Percentiles rank a stretch among this genome's conserved stretches.
phyloP scores from a whole-genome alignment of 1,140 invertebrate species.

The Steinernema khuongi region DNA sequence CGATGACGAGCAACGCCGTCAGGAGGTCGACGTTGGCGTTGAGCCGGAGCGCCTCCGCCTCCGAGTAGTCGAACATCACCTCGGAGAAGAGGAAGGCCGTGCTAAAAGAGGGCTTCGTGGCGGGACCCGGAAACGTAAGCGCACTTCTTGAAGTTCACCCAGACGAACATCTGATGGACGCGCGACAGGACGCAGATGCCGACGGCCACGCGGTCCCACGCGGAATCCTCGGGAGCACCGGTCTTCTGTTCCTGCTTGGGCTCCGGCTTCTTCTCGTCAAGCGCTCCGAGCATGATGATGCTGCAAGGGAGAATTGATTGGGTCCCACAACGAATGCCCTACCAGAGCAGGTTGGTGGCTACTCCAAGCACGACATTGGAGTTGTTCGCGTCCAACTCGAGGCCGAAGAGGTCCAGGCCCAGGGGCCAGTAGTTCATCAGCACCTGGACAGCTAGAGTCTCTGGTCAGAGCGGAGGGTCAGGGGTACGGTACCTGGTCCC shows the following conservation, averaged over 20 bases:
- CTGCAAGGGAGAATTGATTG: too few species aligned
- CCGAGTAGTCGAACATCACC: neutral
- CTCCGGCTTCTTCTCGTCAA: neutral
- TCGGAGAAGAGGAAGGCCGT: neutral
- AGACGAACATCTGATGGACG: neutral
- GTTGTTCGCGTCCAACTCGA: neutral
- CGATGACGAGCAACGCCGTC: neutral
- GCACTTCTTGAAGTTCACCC: neutral
- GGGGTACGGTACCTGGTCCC: neutral
- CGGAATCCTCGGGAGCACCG: neutral
- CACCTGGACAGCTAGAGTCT: too few species aligned
- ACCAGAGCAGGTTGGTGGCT: neutral
- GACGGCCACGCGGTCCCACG: neutral
- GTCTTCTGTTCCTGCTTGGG: neutral
- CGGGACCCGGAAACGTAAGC: neutral
- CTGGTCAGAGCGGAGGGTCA: neutral
- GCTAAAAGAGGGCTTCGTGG: neutral
- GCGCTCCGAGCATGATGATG: neutral
- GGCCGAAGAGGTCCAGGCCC: neutral
- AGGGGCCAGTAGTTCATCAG: too few species aligned
- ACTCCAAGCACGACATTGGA: neutral
- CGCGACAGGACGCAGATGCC: neutral
- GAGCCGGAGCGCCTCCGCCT: neutral
- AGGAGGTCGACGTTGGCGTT: neutral
- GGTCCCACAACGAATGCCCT: too few species aligned